phyloP scores from a whole-genome alignment of 1,140 invertebrate species.

The Drosophila melanica region DNA sequence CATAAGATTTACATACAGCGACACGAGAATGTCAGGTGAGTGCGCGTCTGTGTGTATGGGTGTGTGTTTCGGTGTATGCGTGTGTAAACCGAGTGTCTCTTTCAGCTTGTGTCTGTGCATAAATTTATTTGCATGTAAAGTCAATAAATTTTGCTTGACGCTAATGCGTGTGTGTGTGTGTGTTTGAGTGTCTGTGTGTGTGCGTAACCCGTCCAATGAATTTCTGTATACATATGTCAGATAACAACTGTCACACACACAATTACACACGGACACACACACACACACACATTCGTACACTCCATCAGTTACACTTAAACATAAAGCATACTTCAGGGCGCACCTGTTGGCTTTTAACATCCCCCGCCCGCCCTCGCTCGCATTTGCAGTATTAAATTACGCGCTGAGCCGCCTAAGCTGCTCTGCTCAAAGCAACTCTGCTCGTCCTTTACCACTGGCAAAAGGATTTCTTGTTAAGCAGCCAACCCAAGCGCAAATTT shows the following conservation, averaged over 20 bases:
- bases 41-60: conserved; percentile 14
- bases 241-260: conserved; percentile 53
- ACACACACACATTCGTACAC: conserved; percentile 16
- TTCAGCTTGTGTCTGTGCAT: conserved; percentile 27
- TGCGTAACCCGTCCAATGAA: conserved; percentile 64
- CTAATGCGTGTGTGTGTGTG: conserved; percentile 23
- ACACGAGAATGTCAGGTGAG: conserved; percentile 97
- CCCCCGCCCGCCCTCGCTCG: conserved; percentile 4
- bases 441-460: neutral
- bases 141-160: conserved; percentile 70
- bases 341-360: conserved; percentile 64
- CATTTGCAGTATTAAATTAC: conserved; percentile 74
- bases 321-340: conserved; percentile 70
- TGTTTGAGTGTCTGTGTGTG: conserved; percentile 24
- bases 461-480: conserved; percentile 1
- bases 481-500: neutral
- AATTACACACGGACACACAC: conserved; percentile 17
- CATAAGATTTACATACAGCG: conserved; percentile 99
- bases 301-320: conserved; percentile 43
- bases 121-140: conserved; percentile 79
- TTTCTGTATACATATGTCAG: conserved; percentile 65
- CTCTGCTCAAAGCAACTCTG: conserved; percentile 40
- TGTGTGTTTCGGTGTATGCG: conserved; percentile 8
- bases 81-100: conserved; percentile 11
- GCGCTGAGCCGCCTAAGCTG: conserved; percentile 72